A percentile compares a stretch with the other conserved stretches of the same genome.
phyloP scores from a whole-genome alignment of 2,888 invertebrate species.

The Eupithecia pulchellata region DNA sequence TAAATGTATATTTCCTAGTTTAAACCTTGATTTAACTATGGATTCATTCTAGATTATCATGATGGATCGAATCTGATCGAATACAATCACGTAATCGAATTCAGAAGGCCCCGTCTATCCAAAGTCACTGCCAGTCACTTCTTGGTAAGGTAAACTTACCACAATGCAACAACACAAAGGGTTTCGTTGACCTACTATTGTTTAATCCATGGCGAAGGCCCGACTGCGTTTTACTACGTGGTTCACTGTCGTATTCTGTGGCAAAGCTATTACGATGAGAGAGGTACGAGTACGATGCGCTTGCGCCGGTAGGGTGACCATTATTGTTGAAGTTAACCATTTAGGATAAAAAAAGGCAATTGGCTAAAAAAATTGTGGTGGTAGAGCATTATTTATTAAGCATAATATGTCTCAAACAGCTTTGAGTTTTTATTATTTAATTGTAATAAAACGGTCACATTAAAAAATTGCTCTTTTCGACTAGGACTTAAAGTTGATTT shows the following conservation, averaged over 20 bases:
- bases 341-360: neutral
- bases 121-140: neutral
- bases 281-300: conserved; percentile 31
- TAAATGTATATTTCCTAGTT: no score
- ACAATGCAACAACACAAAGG: conserved; percentile 6
- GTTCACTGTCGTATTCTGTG: conserved; percentile 21
- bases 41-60: neutral
- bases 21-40: neutral
- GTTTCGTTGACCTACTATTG: neutral
- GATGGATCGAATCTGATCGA: neutral
- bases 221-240: conserved; percentile 29
- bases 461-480: no score
- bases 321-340: neutral
- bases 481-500: no score
- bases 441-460: no score
- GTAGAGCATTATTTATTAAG: neutral
- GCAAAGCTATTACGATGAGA: conserved; percentile 31
- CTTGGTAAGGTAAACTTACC: neutral
- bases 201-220: conserved; percentile 21
- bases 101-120: neutral
- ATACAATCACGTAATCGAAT: neutral
- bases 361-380: neutral
- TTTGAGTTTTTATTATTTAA: no score
- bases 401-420: no score
- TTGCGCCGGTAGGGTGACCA: conserved; percentile 29